Base-by-base conservation (phyloP, 23 tunicate species). In the Corella eumyota region DNA sequence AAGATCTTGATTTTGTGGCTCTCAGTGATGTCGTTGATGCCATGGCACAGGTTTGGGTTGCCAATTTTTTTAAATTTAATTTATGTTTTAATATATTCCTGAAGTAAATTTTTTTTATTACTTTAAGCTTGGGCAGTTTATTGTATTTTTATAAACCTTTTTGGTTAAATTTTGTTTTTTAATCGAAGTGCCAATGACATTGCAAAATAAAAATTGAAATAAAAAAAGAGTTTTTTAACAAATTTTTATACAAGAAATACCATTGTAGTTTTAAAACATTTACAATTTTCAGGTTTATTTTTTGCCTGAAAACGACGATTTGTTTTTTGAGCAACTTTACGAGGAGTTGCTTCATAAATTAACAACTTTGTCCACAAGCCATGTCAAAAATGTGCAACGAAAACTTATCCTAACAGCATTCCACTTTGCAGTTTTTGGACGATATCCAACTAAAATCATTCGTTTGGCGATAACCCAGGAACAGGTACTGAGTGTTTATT, bases 351-450 rank as follows among this genome's bases (percentile, higher is more conserved):
- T 78, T 58, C 51, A 55, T 4, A 88, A 88, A 55, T 44, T 69
- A 20, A 81, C 88, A 3, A 88, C 96, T 5, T 59, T 88, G 40
- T 67, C 45, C 29, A 83, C 80, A n/a, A 78, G 88, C 33, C 84
- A 79, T 40, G 96, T 88, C 63, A 77, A 79, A 29, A 88, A 88
- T 54, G 88, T 77, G 0, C 68, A 70, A 24, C 70, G 96, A 15
- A 88, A 88, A 51, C 69, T 88, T 9, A 67, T 88, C 24, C 76
- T 88, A 52, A 88, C 96, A 20, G 88, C 96, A 5, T 88, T 78
- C 36, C 96, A 88, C 53, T 88, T 88, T 37, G 84, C 96, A 1
- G 96, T 88, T 22, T 88, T 80, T 38, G 96, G 96, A 11, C 30
- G 96, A 61, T 88, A 88, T 37, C 96, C 96, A 21, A 52, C 62